Percentiles rank a stretch among this genome's conserved stretches.
phyloP scores from a whole-genome alignment of 2,888 invertebrate genomes.

The Rhorus exstirpatorius region DNA sequence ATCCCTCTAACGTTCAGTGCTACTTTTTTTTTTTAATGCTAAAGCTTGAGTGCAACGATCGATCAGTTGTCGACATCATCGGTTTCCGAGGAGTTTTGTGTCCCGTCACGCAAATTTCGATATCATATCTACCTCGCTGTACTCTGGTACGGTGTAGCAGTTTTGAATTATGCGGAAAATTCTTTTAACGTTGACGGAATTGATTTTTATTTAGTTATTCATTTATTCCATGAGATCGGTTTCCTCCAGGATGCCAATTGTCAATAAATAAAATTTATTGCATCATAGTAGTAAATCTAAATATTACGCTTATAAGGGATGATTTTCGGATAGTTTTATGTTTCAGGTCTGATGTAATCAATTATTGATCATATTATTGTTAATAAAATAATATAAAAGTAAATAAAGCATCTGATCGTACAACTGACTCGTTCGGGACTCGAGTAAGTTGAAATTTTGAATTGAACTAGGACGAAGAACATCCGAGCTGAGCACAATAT shows the following conservation, averaged over 20 bases:
- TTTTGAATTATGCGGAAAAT: conserved; percentile 20
- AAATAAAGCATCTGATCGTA: too few relatives aligned
- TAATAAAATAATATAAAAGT: too few relatives aligned
- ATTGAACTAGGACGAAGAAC: too few relatives aligned
- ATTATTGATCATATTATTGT: too few relatives aligned
- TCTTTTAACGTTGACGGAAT: conserved; percentile 15
- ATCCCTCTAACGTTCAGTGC: conserved; percentile 18
- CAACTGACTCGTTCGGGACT: too few relatives aligned
- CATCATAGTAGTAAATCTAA: too few relatives aligned
- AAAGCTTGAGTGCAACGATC: conserved; percentile 55
- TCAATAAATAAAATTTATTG: conserved; percentile 30
- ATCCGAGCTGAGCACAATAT: too few relatives aligned
- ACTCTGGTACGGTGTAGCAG: conserved; percentile 12
- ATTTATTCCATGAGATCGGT: conserved; percentile 5
- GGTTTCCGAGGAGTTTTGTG: conserved; percentile 44
- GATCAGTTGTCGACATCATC: conserved; percentile 53
- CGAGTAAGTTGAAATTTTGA: too few relatives aligned
- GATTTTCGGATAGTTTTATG: too few relatives aligned
- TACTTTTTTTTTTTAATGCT: conserved; percentile 19
- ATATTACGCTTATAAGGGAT: too few relatives aligned
- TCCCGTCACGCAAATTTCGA: conserved; percentile 62
- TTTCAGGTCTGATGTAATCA: too few relatives aligned
- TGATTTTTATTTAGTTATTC: too few relatives aligned
- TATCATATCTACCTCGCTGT: conserved; percentile 36
- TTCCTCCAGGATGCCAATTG: conserved; percentile 1